Evolutionary conservation across 2,797 vertebrate genomes (phyloP), one percentile per base, ranked within the genome.

Genomic region (Cyclopterus lumpus): DNA sequence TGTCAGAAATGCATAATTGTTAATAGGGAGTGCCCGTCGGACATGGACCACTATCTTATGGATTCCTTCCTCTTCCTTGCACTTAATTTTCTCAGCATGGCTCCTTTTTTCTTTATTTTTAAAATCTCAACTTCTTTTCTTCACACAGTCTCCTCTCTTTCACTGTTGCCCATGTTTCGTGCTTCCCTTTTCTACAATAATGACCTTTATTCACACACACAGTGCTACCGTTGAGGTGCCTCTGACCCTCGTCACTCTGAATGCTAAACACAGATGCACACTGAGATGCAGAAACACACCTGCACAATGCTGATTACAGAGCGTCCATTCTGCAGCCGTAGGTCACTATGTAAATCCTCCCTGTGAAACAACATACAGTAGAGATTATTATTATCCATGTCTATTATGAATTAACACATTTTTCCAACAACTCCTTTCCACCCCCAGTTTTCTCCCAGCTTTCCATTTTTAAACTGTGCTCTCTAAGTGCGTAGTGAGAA

Each of bases 161-260:
- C 28, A 22, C 57, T 12, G 3, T 55, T 77, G 59, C 61, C 28
- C n/a, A 3, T 16, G 11, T 73, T 42, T 75, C 30, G 18, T 22
- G 49, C 70, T 20, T 78, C 71, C 53, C 14, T 22, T 79, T 72
- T 60, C 67, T 59, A 81, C 79, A 76, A 82, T 77, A 79, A 79
- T 86, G 83, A 84, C 84, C 83, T 88, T 85, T 88, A 69, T 82
- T 76, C 77, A 57, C 36, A 44, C 51, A 77, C 66, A 85, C 75
- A 67, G 67, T 73, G 80, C 60, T 53, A 51, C 61, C 58, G 82
- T 81, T 83, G 81, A 86, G 60, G 80, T 77, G 75, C 66, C 58
- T 81, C 73, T 77, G 82, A 84, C 75, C 78, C 77, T 71, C 42
- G 20, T 80, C 74, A 51, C 79, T 81, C 77, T 79, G 79, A 86